These are phyloP conservation scores for Gisinianus flammeolus DNA, from an alignment of 2,888 invertebrate species.

Conservation along the genomic window DNA sequence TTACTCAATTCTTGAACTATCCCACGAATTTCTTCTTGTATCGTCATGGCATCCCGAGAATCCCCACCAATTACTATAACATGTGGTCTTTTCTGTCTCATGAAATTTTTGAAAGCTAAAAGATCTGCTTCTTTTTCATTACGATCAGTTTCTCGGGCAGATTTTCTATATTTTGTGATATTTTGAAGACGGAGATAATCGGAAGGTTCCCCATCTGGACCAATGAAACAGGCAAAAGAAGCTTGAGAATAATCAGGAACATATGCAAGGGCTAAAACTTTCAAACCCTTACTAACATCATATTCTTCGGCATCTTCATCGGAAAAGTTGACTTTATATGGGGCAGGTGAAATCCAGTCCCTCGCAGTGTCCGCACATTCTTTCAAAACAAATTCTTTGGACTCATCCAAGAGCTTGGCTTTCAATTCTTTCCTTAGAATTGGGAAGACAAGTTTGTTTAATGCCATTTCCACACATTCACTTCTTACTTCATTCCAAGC, in stretches of 20 bases:
- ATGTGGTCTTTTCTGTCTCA: constrained; percentile 82
- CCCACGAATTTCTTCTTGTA: constrained; percentile 78
- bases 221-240: constrained; percentile 85
- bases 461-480: constrained; percentile 85
- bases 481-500: constrained; percentile 93
- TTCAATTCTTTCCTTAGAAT: constrained; percentile 86
- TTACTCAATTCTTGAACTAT: constrained; percentile 76
- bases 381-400: constrained; percentile 83
- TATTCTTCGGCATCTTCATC: constrained; percentile 84
- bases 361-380: constrained; percentile 85
- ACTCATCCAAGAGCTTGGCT: constrained; percentile 78
- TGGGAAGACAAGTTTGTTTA: constrained; percentile 86
- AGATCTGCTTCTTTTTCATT: constrained; percentile 73
- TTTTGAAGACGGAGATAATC: constrained; percentile 89
- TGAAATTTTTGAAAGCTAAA: constrained; percentile 76
- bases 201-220: constrained; percentile 87
- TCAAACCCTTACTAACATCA: constrained; percentile 81
- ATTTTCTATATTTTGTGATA: constrained; percentile 80
- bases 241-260: constrained; percentile 83
- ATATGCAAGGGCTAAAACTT: constrained; percentile 87
- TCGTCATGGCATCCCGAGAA: constrained; percentile 82
- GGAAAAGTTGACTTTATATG: constrained; percentile 29
- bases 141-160: constrained; percentile 73
- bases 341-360: constrained; percentile 78
- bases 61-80: constrained; percentile 90